Percentiles rank a stretch among this genome's conserved stretches.
Conservation (phyloP, 2,888 invertebrate species). For the Athalia rosae region DNA sequence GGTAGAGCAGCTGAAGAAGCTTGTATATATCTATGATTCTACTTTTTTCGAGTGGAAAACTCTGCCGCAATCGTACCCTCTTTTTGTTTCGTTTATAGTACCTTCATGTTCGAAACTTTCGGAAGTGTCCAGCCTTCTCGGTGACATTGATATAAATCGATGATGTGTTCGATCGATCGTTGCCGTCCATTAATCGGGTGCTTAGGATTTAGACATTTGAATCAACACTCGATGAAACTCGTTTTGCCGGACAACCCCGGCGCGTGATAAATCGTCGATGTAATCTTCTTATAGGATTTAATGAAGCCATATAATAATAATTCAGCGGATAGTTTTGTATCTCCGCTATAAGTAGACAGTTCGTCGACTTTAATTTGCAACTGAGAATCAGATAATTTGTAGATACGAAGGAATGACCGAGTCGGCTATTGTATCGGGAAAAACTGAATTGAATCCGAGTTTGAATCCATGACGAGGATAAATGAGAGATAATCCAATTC, state of each 20-base stretch:
- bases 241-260: constrained; percentile 1
- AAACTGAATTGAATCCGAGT: no score
- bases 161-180: background rate
- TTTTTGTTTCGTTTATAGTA: background rate
- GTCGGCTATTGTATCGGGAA: no score
- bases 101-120: background rate
- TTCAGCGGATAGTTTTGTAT: constrained; percentile 15
- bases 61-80: background rate
- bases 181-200: background rate
- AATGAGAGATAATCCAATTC: no score
- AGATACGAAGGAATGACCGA: no score
- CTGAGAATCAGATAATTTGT: no score
- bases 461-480: no score
- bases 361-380: no score
- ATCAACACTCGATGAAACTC: background rate
- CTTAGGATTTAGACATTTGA: constrained; percentile 19
- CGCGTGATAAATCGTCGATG: constrained; percentile 9
- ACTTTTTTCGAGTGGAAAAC: no score
- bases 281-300: constrained; percentile 37
- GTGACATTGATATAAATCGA: background rate
- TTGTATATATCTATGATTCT: no score
- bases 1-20: no score
- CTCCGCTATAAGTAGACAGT: background rate
- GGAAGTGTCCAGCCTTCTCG: background rate
- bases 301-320: constrained; percentile 29